Base-by-base conservation (phyloP, 2,113 vertebrate species). In the Otocyon megalotis region DNA sequence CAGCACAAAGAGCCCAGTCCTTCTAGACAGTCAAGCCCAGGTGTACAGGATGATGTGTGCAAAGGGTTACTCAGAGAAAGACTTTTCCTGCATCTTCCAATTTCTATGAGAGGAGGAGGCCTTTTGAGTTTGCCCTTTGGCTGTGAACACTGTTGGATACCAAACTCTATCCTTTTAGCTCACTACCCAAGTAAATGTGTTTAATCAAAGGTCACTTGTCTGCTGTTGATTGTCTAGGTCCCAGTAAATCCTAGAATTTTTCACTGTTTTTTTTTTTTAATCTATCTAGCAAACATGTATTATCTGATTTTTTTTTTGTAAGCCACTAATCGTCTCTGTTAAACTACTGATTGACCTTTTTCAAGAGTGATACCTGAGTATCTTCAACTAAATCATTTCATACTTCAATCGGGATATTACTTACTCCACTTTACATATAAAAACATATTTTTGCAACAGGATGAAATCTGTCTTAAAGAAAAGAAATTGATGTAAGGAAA, bases 51-150 rank as follows among this genome's bases (percentile, higher is more conserved):
- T 99, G 98, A 99, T 99, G 99, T 99, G 99, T 97, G 99, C 99
- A 35, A 99, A 99, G 71, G 99, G 99, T 97, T 99, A 99, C 90
- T 98, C 99, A 95, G 98, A 97, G 98, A 99, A 99, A 99, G 99
- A 99, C 99, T 99, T 99, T 99, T 99, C 99, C 48, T 99, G 99
- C 0, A 99, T 99, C 88, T 99, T 99, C 99, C 99, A 99, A 98
- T 99, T 99, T 98, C 99, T 99, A 94, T 99, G 99, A 53, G 99
- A 99, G 97, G 99, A 99, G 97, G 99, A 99, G 97, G 98, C 97
- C 96, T 99, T 99, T 98, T 99, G 98, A 99, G 95, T 77, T 81
- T 81, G 93, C 92, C 58, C 12, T 95, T 43, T 60, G 96, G 90
- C 94, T 80, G 24, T 80, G 97, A 96, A 98, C 95, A 35, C 77